Evolutionary conservation across 2,113 vertebrate species (phyloP), one percentile per base, ranked within the genome.

Genomic region (Nothobranchius furzeri): DNA sequence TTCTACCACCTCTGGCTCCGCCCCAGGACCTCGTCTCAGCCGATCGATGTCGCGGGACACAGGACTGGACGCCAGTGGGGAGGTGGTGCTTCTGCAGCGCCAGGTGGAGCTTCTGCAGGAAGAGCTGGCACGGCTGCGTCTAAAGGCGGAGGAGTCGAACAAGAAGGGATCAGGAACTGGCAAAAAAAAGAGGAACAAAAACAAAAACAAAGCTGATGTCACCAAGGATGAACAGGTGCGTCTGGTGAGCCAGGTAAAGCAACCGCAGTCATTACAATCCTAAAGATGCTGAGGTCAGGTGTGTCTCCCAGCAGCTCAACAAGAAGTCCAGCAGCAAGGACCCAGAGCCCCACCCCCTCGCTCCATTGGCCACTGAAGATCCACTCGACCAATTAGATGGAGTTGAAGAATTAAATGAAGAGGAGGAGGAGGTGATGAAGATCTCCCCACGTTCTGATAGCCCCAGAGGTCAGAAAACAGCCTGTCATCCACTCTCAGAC

Each of bases 51-150:
- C 94, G 0, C 78, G 91, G 1, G 92, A 95, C 11, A 83, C 92
- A 0, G 69, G 82, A 6, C 17, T 82, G 17, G 93, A 94, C 48
- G 51, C 51, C 57, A 0, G 82, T 0, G 49, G 84, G 0, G 82
- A 82, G 92, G 94, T 91, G 47, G 86, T 88, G 0, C 70, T 95
- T 37, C 90, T 96, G 58, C 94, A 92, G 67, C 85, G 92, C 11
- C 95, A 96, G 9, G 92, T 95, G 25, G 73, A 88, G 0, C 88
- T 95, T 14, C 79, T 97, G n/a, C 95, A 98, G 80, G 94, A 95
- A 57, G 96, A 98, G 84, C 87, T 98, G 68, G 82, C 82, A 0
- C 89, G 95, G 48, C 92, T 96, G 60, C 90, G 92, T 7, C 58
- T 78, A 45, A 80, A 37, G 42, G 78, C 64, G 36, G 75, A 77